Base-by-base conservation (phyloP, 1,140 invertebrate species). In the Aphidius gifuensis region DNA sequence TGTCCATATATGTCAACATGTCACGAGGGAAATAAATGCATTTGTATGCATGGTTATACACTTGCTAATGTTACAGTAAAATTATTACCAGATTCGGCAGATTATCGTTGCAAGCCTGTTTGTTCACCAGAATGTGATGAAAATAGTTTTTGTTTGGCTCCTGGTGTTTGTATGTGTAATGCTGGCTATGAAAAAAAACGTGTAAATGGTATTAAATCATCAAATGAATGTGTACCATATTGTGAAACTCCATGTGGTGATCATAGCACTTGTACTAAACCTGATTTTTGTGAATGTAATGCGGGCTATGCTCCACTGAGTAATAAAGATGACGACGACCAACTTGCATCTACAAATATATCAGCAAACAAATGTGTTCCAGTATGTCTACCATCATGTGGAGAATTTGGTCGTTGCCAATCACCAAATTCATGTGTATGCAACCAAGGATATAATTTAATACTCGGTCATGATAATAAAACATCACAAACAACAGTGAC, bases 241-340 rank as follows among this genome's bases (percentile, higher is more conserved):
- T 86, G 84, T 62, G 72, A 79, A 44, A 67, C 75, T 7, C 68
- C 75, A 5, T 86, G 85, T 65, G 64, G 84, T 21, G 85, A 85
- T 63, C 47, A 62, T 40, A 84, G 83, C 5, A 58, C 74, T 43
- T 86, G 85, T 65, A 70, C 75, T 39, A 80, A 77, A 59, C 73
- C 78, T 9, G 79, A 85, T 64, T 71, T 65, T 60, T 86, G 84
- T 68, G 74, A 42, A 6, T 71, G 68, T 44, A 5, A 66, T 4
- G 39, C 58, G 11, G 65, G 62, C 23, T 68, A 60, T 21, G 44
- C 43, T 7, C 9, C 39, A 6, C 45, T 21, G 9, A 46, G 49
- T 9, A 58, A 59, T 21, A n/a, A 55, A 32, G n/a, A 9, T 9
- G 23, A 58, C 4, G 23, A 32, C 0, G 23, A 32, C 1, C 0